Evolutionary conservation across 2,113 vertebrate genomes (phyloP), one percentile per base, ranked within the genome.

Genomic region (Picathartes gymnocephalus): DNA sequence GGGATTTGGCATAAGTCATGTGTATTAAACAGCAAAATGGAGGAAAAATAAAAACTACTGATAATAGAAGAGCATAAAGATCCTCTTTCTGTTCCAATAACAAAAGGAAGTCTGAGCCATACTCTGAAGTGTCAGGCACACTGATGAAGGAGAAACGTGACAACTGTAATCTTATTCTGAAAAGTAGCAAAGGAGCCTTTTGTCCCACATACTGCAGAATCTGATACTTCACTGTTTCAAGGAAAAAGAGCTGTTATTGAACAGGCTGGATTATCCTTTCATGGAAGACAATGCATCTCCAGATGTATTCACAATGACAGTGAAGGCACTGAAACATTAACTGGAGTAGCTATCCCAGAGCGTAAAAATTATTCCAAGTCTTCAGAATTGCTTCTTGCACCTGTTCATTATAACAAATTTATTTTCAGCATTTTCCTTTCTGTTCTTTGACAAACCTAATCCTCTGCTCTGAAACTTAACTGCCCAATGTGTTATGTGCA

Each of bases 211-310:
- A 14, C 72, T 69, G 51, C 54, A 89, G 94, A 96, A 95, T 95
- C 84, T 81, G 94, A 95, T 66, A 94, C 65, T 80, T 86, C 54
- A 92, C 83, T 97, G 92, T 97, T 92, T 93, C 45, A 57, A 93
- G 60, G 81, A 88, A 81, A 95, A 92, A 92, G 92, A 93, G 68
- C 45, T 73, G 73, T 44, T 92, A 77, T 53, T 87, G 54, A 92
- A 89, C n/a, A 87, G 65, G 18, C 81, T 96, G 56, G 78, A 91
- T 83, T 83, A 89, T 40, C 31, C 77, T 94, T 95, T 91, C 60
- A 77, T 25, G 19, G 22, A 57, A 88, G 73, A 97, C 74, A 96
- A 93, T 84, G 40, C 39, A 65, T 40, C 90, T 86, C 77, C 93
- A 97, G 92, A 96, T 90, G 60, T n/a, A 92, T 0, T 2, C 39